Conservation (phyloP, 2,113 vertebrate species). For the human (Homo sapiens) region GRCh38 chr12:94223001-94223500, state of each 20-base stretch:
- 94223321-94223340: not conserved
- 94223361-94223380: not conserved
- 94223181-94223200: not conserved
- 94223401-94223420: fast-evolving
- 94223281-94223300: not conserved
- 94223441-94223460: not conserved
- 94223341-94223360: not conserved
- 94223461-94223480: not conserved
- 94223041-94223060: not conserved
- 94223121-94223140: too few relatives aligned
- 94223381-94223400: not conserved
- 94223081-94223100: not conserved
- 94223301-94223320: not conserved
- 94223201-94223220: not conserved
- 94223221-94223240: not conserved
- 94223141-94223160: not conserved
- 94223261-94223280: not conserved
- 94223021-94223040: not conserved
- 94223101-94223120: not conserved
- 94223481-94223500: not conserved
- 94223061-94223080: not conserved
- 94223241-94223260: not conserved
- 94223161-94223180: not conserved
- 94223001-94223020: not conserved
- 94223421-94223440: fast-evolving